A percentile compares a stretch with the other conserved stretches of the same genome.
Conservation (phyloP, 2,888 invertebrate genomes). For the Zeuzera pyrina region DNA sequence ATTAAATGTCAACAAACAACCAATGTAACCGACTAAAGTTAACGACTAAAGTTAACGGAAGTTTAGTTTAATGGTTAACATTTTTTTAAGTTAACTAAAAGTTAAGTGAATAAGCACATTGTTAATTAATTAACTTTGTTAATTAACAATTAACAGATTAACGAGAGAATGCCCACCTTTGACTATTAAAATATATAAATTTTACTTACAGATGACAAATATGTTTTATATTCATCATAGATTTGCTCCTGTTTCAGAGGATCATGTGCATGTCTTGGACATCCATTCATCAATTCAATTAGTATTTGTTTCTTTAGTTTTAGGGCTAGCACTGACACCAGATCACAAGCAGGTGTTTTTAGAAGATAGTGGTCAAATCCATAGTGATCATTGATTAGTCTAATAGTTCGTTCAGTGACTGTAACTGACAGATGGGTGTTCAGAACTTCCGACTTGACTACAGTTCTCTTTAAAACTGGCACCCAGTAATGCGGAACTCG, state of each 20-base stretch:
- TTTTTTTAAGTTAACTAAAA: no score
- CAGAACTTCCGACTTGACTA: conserved; percentile 92
- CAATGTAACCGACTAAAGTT: no score
- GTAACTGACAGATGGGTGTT: conserved; percentile 86
- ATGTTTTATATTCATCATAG: conserved; percentile 84
- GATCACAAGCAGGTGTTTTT: conserved; percentile 93
- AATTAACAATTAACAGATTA: no score
- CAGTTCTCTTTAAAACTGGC: conserved; percentile 83
- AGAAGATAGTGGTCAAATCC: conserved; percentile 97
- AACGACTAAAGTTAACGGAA: no score
- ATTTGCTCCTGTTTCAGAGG: conserved; percentile 79
- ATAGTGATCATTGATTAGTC: conserved; percentile 88
- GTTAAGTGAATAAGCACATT: no score
- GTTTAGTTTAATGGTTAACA: no score
- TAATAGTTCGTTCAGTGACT: conserved; percentile 87
- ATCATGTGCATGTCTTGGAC: conserved; percentile 78
- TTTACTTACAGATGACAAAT: conserved; percentile 82
- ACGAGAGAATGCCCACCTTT: no score
- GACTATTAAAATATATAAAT: no score
- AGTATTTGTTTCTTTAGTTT: conserved; percentile 90
- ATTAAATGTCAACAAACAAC: no score
- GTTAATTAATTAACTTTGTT: no score
- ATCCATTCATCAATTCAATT: conserved; percentile 77
- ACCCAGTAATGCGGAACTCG: conserved; percentile 91
- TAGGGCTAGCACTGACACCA: conserved; percentile 88